These are phyloP conservation scores for Trissolcus japonicus DNA, from an alignment of 2,888 invertebrate genomes.

Conservation along the genomic window DNA sequence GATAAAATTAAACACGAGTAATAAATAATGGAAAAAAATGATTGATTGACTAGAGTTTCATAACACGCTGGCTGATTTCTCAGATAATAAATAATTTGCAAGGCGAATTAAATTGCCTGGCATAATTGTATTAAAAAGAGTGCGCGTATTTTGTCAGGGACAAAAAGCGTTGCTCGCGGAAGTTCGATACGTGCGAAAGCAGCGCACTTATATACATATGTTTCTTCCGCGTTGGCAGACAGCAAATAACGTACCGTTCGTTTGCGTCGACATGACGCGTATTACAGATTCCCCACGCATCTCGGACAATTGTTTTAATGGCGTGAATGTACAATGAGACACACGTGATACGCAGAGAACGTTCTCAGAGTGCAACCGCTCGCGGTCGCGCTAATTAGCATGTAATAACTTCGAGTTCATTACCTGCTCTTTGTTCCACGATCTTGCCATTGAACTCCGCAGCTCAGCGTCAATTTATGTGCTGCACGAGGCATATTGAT, in stretches of 20 bases:
- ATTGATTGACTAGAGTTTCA: no score
- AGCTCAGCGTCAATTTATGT: conserved; percentile 54
- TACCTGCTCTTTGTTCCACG: conserved; percentile 61
- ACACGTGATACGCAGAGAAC: conserved; percentile 53
- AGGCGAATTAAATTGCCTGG: background rate
- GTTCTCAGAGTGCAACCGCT: conserved; percentile 58
- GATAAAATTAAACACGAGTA: no score
- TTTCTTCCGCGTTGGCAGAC: conserved; percentile 48
- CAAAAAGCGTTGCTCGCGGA: conserved; percentile 25
- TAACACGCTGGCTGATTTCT: no score
- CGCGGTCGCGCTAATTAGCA: conserved; percentile 60
- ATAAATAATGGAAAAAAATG: no score
- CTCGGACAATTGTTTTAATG: conserved; percentile 49
- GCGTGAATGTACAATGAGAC: conserved; percentile 54
- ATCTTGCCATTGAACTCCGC: conserved; percentile 56
- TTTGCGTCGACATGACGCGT: conserved; percentile 43
- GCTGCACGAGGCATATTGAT: conserved; percentile 43
- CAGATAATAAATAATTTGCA: conserved; percentile 1
- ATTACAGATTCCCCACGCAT: conserved; percentile 49
- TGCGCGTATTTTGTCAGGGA: conserved; percentile 2
- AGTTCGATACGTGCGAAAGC: conserved; percentile 41
- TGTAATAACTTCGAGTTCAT: conserved; percentile 63
- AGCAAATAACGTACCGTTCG: conserved; percentile 37
- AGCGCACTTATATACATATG: conserved; percentile 18
- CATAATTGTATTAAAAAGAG: background rate